Evolutionary conservation across 2,113 vertebrate species (phyloP), one percentile per base, ranked within the genome.

Genomic region (Ceyx melanurus): DNA sequence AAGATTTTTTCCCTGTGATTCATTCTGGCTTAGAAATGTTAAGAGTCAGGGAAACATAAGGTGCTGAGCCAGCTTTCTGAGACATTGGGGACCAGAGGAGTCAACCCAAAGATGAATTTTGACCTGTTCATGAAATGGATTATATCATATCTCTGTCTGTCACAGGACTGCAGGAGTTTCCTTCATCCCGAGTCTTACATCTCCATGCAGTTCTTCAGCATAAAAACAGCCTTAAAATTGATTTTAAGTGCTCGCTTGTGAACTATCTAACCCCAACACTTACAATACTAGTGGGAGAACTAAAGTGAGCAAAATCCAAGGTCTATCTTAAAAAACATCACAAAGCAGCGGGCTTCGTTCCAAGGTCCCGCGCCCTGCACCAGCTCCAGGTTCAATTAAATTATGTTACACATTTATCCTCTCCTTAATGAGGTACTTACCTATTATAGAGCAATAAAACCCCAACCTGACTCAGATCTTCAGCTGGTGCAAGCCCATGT

Each of bases 361-460:
- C 89, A 90, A 82, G 58, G 33, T 72, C 35, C 40, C 2, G 0
- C 0, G 0, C 23, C 14, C 61, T 5, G 5, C 50, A 48, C 54
- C 0, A 0, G 67, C 77, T 87, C 54, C 74, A 77, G 48, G 45
- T 62, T 78, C 61, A 37, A 25, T 61, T 26, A 89, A 73, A 94
- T 80, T 46, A 57, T 40, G 8, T 78, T 90, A 33, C 3, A 3
- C n/a, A 25, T 79, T 92, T 87, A 62, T 43, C 43, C 68, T 35
- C 42, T 87, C 53, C 61, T 76, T 82, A 76, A 74, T 42, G 29
- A 90, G 58, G 18, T 37, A 25, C 65, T 92, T 80, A 31, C 62
- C 51, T 77, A 50, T 89, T 90, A 64, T 3, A 82, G 68, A 37
- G 73, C 77, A 78, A 75, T 86, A 88, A 87, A 93, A 82, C 5